A percentile compares a stretch with the other conserved stretches of the same genome.
phyloP scores from a whole-genome alignment of 2,888 invertebrate species.

The Pasiphila rectangulata region DNA sequence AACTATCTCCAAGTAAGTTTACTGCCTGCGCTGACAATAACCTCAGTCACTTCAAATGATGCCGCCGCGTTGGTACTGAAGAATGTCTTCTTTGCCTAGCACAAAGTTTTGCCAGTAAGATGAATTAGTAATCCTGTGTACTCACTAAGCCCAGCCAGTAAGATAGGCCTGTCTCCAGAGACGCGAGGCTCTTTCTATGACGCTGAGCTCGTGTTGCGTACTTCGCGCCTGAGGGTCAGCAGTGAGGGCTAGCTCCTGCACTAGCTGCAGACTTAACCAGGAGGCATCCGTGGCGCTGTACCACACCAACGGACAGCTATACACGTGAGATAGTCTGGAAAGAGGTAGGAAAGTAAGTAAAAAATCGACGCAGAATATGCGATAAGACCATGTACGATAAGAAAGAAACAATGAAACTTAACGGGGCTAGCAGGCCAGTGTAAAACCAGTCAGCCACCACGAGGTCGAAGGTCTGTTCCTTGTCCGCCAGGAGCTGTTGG shows the following conservation, averaged over 20 bases:
- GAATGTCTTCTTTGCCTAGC: too few species aligned
- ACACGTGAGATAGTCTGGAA: conserved; percentile 48
- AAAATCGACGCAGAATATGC: too few species aligned
- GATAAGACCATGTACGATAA: too few species aligned
- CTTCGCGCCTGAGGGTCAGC: conserved; percentile 35
- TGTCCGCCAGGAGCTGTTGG: conserved; percentile 42
- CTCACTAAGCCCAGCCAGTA: conserved; percentile 47
- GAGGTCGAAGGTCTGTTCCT: conserved; percentile 40
- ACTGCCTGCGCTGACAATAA: too few species aligned
- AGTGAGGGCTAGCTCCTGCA: conserved; percentile 46
- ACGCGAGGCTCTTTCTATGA: conserved; percentile 39
- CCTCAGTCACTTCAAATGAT: too few species aligned
- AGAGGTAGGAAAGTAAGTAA: too few species aligned
- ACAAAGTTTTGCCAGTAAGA: too few species aligned
- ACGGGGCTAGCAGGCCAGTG: conserved; percentile 56
- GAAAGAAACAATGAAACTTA: conserved; percentile 29
- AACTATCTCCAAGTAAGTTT: too few species aligned
- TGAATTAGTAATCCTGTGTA: conserved; percentile 32
- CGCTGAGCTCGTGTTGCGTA: conserved; percentile 28
- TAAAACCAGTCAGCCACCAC: conserved; percentile 57
- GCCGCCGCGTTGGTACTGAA: too few species aligned
- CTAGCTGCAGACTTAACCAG: conserved; percentile 47
- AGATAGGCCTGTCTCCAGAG: conserved; percentile 45
- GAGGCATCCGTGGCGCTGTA: conserved; percentile 47
- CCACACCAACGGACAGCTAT: conserved; percentile 56